Evolutionary conservation across 2,113 vertebrate species (phyloP), one percentile per base, ranked within the genome.

Genomic region (Oxyruncus cristatus): DNA sequence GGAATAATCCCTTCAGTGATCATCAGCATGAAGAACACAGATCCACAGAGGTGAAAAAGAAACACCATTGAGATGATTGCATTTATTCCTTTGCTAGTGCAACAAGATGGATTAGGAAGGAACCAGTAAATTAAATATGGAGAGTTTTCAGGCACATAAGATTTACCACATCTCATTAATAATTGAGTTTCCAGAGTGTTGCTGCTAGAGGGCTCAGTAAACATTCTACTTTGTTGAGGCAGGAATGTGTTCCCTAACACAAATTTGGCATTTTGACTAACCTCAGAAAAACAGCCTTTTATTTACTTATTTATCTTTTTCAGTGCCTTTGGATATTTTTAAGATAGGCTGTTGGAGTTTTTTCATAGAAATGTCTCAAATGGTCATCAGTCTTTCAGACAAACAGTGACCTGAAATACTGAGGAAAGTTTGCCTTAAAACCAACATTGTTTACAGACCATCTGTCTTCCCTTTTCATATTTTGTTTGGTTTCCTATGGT

Each of bases 91-190:
- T 81, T 81, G 12, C 16, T 81, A 44, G 46, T 67, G 32, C 26
- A 78, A 44, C 18, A 84, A 89, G 47, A 86, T 75, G 26, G 77
- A 92, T 81, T 61, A 87, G 52, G 47, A 91, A 89, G 19, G 8
- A 41, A 56, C 5, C 22, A 61, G 42, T 65, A 89, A 93, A 92
- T 85, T 85, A 92, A 72, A 91, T 72, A 75, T 41, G 76, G 70
- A 85, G 49, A 78, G 33, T 89, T 92, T 92, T 94, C 77, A 82
- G 73, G 32, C 22, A 68, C 32, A 27, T 56, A 85, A 39, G 70
- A 92, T 94, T 88, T 78, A 89, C 37, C 73, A 46, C 33, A 39
- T 87, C 67, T 77, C n/a, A 61, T 96, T 92, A 94, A 91, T 72
- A 93, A 84, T 19, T 78, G 61, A 94, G 27, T 89, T 92, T 95